Base-by-base conservation (phyloP, 2,888 invertebrate species). In the Alsophila aescularia region DNA sequence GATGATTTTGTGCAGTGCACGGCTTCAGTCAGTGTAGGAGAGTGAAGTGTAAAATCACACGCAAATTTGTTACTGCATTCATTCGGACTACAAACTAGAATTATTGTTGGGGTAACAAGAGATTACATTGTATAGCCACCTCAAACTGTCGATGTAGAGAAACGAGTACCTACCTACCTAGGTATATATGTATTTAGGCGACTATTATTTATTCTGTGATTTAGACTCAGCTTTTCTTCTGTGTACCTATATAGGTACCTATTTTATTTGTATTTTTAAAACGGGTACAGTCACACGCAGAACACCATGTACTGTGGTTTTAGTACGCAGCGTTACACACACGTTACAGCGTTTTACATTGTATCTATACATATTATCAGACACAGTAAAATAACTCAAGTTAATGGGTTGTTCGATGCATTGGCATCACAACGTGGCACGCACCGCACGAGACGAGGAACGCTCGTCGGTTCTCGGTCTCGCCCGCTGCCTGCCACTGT, bases 1-100 rank as follows among this genome's bases (percentile, higher is more conserved):
- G 68, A 76, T 77, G 73, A 64, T 54, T 76, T 73, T 69, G 67
- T 73, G 68, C n/a, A n/a, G 74, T 76, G 75, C 72, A 5, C 18
- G 18, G 69, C 75, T 69, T 77, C 76, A 72, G 83, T 79, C 78
- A 83, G 86, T 87, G 69, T 83, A 75, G 73, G 77, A 77, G 72
- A 77, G 76, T 78, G 82, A 82, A 80, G 79, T 86, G 83, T 87
- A 76, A 87, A 85, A 79, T 82, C 79, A 78, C 77, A 87, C 74
- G 75, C 79, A 82, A 81, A 82, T 77, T 79, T 70, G 71, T 70
- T 63, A 72, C 69, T 62, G 67, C 43, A 16, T 60, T 65, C 52
- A 51, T 44, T 63, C 27, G 27, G 40, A 62, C 62, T 63, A 61
- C 0, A n/a, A 5, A 29, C 51, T 45, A 48, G 42, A 39, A 45